Evolutionary conservation across 2,113 vertebrate species (phyloP).

Genomic region (Cichladusa arquata): DNA sequence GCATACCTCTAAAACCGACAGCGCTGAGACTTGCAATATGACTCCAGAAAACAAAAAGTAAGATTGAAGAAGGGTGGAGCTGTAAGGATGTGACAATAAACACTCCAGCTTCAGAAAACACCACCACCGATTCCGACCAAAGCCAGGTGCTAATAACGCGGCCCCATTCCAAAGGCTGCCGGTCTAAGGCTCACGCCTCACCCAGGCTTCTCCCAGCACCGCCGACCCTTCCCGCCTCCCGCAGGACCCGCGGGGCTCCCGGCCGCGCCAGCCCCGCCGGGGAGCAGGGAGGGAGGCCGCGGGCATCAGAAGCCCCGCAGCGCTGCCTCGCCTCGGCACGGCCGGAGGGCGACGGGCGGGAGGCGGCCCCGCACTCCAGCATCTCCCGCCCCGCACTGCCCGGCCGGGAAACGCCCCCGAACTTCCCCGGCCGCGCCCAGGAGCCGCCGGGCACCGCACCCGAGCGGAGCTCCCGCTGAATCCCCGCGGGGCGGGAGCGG

Average conservation of each 20-base stretch:
- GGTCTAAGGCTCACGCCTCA: rapidly evolving
- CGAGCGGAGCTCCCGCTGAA: background rate
- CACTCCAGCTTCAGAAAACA: background rate
- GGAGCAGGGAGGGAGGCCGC: background rate
- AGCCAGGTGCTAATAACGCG: rapidly evolving
- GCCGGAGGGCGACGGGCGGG: background rate
- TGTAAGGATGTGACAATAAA: background rate
- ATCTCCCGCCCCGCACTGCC: background rate
- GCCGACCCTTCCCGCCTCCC: background rate
- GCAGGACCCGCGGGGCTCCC: too few relatives aligned
- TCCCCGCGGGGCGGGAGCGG: background rate
- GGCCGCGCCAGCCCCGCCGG: too few relatives aligned
- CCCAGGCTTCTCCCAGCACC: too few relatives aligned
- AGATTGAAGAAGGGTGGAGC: background rate
- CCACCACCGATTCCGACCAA: background rate
- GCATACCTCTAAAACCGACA: background rate
- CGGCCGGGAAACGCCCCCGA: background rate
- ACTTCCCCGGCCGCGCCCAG: background rate
- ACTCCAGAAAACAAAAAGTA: background rate
- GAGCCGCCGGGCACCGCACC: background rate
- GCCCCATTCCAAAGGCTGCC: background rate
- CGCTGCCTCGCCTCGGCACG: background rate
- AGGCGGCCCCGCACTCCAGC: background rate
- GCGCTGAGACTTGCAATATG: background rate
- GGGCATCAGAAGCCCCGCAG: background rate